These are phyloP conservation scores for Xanthorhoe designata DNA, from an alignment of 2,888 invertebrate species.

Conservation along the genomic window DNA sequence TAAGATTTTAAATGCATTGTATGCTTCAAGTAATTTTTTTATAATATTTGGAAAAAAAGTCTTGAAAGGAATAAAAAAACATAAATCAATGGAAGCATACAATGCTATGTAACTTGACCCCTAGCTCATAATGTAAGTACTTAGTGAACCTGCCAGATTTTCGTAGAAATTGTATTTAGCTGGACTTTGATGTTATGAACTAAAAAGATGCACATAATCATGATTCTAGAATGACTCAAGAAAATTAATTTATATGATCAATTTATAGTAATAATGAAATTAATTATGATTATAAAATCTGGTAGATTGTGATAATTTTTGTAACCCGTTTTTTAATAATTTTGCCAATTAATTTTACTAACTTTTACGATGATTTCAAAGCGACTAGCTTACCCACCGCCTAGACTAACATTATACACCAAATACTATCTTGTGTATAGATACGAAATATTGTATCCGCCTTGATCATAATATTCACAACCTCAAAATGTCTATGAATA, in stretches of 20 bases:
- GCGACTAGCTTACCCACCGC: slow-evolving; percentile 20
- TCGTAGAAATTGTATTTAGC: slow-evolving; percentile 31
- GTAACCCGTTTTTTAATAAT: slow-evolving; percentile 18
- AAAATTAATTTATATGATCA: neutral
- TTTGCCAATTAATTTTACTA: slow-evolving; percentile 17
- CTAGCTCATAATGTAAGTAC: slow-evolving; percentile 62
- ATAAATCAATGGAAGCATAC: neutral
- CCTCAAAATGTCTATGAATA: neutral
- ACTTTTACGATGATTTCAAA: slow-evolving; percentile 7
- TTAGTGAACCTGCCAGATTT: slow-evolving; percentile 46
- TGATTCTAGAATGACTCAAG: slow-evolving; percentile 1
- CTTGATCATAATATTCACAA: neutral
- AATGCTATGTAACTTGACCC: slow-evolving; percentile 4
- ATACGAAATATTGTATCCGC: neutral
- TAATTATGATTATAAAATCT: slow-evolving; percentile 1
- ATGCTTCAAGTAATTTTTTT: neutral
- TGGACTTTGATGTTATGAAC: slow-evolving; percentile 16
- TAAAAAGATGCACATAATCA: slow-evolving; percentile 19
- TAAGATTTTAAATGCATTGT: neutral
- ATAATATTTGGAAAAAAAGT: no score
- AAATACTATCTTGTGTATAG: slow-evolving; percentile 9
- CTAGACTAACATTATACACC: slow-evolving; percentile 15
- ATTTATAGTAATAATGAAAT: neutral
- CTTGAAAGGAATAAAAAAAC: no score
- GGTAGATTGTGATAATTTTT: slow-evolving; percentile 26